These are phyloP conservation scores for Rhinogobius similis DNA, from an alignment of 2,113 vertebrate genomes.

Conservation along the genomic window DNA sequence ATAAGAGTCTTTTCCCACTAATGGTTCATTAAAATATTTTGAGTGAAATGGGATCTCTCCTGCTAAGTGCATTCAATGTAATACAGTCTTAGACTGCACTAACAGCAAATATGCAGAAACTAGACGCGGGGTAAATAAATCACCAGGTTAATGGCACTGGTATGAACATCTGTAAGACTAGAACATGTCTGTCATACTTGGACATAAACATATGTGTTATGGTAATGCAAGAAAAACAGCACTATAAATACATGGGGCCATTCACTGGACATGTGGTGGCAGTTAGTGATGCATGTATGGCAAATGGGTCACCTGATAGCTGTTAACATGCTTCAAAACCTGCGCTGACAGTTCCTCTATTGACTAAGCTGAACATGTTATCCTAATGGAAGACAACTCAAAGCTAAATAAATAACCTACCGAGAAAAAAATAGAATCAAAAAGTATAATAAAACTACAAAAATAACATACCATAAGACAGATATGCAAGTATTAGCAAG, in stretches of 20 bases:
- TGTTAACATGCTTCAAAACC: slow-evolving; percentile 17
- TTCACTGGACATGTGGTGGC: slow-evolving; percentile 1
- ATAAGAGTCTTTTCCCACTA: slow-evolving; percentile 35
- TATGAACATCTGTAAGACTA: slow-evolving; percentile 21
- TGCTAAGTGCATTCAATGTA: slow-evolving; percentile 16
- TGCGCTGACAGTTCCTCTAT: slow-evolving; percentile 22
- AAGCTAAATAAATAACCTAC: neutral
- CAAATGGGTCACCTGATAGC: slow-evolving; percentile 32
- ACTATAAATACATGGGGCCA: slow-evolving; percentile 1
- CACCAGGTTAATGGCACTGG: slow-evolving; percentile 5
- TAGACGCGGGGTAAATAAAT: slow-evolving; percentile 28
- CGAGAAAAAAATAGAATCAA: neutral
- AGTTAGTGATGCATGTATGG: slow-evolving; percentile 5
- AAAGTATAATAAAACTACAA: neutral
- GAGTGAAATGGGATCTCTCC: slow-evolving; percentile 41
- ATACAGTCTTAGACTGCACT: slow-evolving; percentile 14
- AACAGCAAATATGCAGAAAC: slow-evolving; percentile 28
- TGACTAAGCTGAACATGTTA: slow-evolving; percentile 15
- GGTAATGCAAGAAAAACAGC: slow-evolving; percentile 4
- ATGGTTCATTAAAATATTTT: slow-evolving; percentile 45
- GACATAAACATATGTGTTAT: slow-evolving; percentile 17
- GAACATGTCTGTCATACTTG: slow-evolving; percentile 1
- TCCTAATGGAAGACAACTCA: slow-evolving; percentile 5
- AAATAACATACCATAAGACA: slow-evolving; percentile 10
- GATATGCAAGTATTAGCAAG: slow-evolving; percentile 31